These are phyloP conservation scores for Propithecus perrieri DNA, from an alignment of 2,797 vertebrate genomes.

Conservation along the genomic window DNA sequence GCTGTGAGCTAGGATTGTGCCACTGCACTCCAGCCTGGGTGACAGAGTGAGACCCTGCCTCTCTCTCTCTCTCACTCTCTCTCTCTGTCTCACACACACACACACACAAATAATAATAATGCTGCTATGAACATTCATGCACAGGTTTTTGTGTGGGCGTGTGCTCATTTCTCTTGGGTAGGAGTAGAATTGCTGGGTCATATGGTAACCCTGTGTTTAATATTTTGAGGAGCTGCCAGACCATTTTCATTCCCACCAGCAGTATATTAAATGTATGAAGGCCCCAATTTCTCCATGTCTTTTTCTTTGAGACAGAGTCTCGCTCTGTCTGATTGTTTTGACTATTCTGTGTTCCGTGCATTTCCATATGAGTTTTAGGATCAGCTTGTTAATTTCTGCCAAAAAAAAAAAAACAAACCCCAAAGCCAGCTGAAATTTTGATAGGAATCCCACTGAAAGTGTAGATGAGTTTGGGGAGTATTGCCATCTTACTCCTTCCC, in stretches of 20 bases:
- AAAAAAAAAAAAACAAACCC: neutral
- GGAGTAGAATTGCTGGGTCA: neutral
- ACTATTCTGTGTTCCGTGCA: neutral
- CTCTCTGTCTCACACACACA: too few relatives aligned
- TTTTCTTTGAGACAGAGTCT: neutral
- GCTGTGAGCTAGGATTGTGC: neutral
- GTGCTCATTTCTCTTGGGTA: neutral
- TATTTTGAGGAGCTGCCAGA: neutral
- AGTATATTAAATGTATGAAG: neutral
- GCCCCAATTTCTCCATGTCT: neutral
- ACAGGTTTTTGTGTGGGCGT: neutral
- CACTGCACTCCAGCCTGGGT: neutral
- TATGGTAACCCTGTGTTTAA: neutral
- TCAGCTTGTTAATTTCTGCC: neutral
- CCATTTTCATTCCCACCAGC: neutral
- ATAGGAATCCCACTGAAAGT: neutral
- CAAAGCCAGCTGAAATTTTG: neutral
- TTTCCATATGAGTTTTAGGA: slow-evolving; percentile 25
- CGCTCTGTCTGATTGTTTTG: neutral
- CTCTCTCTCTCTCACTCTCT: too few relatives aligned
- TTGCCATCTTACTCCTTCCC: neutral
- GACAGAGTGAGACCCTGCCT: neutral
- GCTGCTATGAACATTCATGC: neutral
- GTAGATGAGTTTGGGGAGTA: neutral
- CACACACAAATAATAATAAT: neutral